A percentile compares a stretch with the other conserved stretches of the same genome.
Conservation (phyloP, 2,797 vertebrate genomes). For the Bryconaethiops microstoma region DNA sequence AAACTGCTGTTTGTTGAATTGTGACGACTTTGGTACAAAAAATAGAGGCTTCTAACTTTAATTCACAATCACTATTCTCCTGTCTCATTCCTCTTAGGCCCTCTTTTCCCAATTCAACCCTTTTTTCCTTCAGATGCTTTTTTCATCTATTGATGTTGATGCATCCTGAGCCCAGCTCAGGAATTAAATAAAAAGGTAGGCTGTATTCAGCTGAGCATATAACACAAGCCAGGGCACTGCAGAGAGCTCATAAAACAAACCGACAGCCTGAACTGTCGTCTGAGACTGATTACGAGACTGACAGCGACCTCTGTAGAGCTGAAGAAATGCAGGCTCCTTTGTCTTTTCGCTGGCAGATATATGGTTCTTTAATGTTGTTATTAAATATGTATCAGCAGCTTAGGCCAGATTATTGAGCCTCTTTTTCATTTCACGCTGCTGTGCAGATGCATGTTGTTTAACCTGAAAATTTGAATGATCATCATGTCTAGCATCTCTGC, state of each 20-base stretch:
- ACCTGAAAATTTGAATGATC: not conserved
- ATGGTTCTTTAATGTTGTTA: constrained; percentile 42
- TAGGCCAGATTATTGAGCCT: not conserved
- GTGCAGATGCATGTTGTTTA: not conserved
- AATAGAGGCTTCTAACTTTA: constrained; percentile 22
- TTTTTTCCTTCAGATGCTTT: constrained; percentile 49
- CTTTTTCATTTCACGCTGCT: not conserved
- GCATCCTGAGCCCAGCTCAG: constrained; percentile 48
- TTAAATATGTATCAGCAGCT: constrained; percentile 43
- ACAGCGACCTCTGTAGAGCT: not conserved
- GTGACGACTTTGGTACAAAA: not conserved
- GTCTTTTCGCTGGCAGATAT: not conserved
- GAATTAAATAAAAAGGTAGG: constrained; percentile 58
- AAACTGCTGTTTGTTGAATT: not conserved
- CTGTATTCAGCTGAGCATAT: constrained; percentile 51
- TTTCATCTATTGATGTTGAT: constrained; percentile 46
- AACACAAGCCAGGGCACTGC: constrained; percentile 30
- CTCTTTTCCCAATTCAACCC: constrained; percentile 32
- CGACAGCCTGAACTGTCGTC: constrained; percentile 2
- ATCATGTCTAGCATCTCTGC: not conserved
- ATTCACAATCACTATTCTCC: constrained; percentile 43
- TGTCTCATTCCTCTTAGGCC: constrained; percentile 42
- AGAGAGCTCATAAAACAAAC: constrained; percentile 35
- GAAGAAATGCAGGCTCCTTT: not conserved
- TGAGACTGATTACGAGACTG: constrained; percentile 22